Base-by-base conservation (phyloP, 2,797 vertebrate species). In the Siniperca scherzeri region DNA sequence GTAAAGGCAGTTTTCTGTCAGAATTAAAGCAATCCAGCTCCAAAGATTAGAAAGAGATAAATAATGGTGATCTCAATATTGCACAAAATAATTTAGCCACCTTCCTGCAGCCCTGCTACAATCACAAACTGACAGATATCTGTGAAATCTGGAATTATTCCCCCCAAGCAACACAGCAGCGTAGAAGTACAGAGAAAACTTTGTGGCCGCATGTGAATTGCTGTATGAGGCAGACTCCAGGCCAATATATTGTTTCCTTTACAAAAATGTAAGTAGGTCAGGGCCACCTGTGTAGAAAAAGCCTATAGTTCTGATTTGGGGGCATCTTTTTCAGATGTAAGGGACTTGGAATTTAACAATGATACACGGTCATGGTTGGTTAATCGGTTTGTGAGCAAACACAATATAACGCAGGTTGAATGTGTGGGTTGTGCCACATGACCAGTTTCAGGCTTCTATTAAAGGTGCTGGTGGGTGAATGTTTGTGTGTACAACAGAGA, bases 381-480 rank as follows among this genome's bases (percentile, higher is more conserved):
- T 88, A 77, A 68, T 69, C 77, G 66, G 69, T 84, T 81, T 62
- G 72, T 89, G 76, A 83, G 70, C 76, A 84, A 88, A 84, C 78
- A 87, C 81, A 91, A 88, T 76, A 56, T 59, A 78, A 61, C 13
- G 8, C 67, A 42, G 55, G 74, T 60, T 78, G 78, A 74, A 56
- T 83, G 71, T 74, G 77, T 74, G 69, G 33, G 66, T 59, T 44
- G 71, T 80, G 67, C 75, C 70, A 82, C 83, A 77, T 73, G 86
- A 77, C 57, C 53, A 53, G 53, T 78, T 78, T 71, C 46, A 65
- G 75, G n/a, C 59, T n/a, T 70, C 79, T 85, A 79, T 78, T 59
- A 59, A 83, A 82, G 81, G 79, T 87, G 76, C 78, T 80, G 88
- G 87, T 82, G 90, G 61, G 59, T 66, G 69, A 77, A 59, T 83